Evolutionary conservation across 2,797 vertebrate genomes (phyloP).

Genomic region (Argyrosomus regius): DNA sequence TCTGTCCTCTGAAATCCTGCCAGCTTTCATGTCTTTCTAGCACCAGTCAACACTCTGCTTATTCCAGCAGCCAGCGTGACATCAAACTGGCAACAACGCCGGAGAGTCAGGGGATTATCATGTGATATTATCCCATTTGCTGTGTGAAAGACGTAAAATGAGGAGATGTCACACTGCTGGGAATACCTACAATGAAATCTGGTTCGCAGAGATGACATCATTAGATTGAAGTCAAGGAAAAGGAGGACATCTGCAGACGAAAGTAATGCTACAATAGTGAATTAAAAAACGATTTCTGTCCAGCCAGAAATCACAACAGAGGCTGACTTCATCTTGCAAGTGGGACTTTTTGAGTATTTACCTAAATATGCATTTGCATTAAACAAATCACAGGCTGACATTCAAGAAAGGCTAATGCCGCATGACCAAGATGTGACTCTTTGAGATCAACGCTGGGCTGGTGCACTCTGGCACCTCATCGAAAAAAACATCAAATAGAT

Average conservation of each 20-base stretch:
- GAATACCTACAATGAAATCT: conserved; percentile 26
- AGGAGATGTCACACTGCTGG: conserved; percentile 38
- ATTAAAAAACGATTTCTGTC: background rate
- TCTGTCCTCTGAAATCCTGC: conserved; percentile 36
- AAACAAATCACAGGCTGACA: conserved; percentile 33
- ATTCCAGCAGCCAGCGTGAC: conserved; percentile 36
- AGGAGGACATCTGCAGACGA: background rate
- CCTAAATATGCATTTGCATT: conserved; percentile 34
- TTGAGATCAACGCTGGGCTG: background rate
- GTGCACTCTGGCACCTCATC: conserved; percentile 6
- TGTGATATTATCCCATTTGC: conserved; percentile 57
- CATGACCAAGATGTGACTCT: conserved; percentile 12
- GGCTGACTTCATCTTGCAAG: background rate
- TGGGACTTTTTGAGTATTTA: background rate
- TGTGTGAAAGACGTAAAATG: conserved; percentile 40
- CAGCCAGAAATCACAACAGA: background rate
- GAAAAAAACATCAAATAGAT: conserved; percentile 40
- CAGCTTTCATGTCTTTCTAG: conserved; percentile 29
- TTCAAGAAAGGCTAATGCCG: conserved; percentile 30
- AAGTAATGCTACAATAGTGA: background rate
- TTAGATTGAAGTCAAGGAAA: conserved; percentile 1
- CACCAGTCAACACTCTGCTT: conserved; percentile 23
- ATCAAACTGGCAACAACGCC: conserved; percentile 14
- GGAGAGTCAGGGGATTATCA: conserved; percentile 41
- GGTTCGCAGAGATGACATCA: background rate